A percentile compares a stretch with the other conserved stretches of the same genome.
Evolutionary conservation across 2,113 vertebrate genomes (phyloP).

Genomic region (Onychostoma macrolepis): DNA sequence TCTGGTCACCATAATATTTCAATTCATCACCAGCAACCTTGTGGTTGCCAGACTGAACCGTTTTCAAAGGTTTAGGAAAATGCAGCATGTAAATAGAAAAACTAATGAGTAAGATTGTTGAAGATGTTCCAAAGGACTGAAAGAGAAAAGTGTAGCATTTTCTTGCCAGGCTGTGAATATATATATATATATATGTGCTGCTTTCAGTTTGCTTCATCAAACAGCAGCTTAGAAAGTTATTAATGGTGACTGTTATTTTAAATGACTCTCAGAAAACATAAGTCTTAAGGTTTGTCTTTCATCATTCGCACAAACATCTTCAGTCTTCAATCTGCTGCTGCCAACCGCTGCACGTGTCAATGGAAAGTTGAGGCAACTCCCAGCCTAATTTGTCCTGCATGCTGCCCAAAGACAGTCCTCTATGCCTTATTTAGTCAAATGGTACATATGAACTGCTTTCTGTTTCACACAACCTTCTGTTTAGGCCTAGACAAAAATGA

Average conservation of each 20-base stretch:
- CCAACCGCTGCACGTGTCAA: slow-evolving; percentile 24
- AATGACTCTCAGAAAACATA: slow-evolving; percentile 72
- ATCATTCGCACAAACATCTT: slow-evolving; percentile 33
- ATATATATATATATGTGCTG: no score
- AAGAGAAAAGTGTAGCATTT: slow-evolving; percentile 54
- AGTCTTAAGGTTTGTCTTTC: slow-evolving; percentile 52
- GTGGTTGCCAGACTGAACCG: slow-evolving; percentile 62
- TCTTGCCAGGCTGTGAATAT: slow-evolving; percentile 60
- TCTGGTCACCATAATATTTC: slow-evolving; percentile 69
- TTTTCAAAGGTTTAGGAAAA: slow-evolving; percentile 59
- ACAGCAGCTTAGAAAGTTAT: slow-evolving; percentile 72
- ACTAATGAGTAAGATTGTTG: slow-evolving; percentile 55
- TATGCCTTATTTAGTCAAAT: background rate
- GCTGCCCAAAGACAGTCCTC: background rate
- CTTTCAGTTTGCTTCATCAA: slow-evolving; percentile 66
- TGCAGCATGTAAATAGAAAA: slow-evolving; percentile 65
- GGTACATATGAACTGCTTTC: background rate
- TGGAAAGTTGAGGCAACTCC: slow-evolving; percentile 34
- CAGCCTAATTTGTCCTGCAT: slow-evolving; percentile 17
- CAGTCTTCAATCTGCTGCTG: slow-evolving; percentile 19
- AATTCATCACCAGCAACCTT: slow-evolving; percentile 63
- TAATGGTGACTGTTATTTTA: slow-evolving; percentile 75
- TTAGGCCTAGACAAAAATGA: background rate
- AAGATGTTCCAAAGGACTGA: slow-evolving; percentile 19
- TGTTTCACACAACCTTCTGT: background rate